Percentiles rank a stretch among this genome's conserved stretches.
These are phyloP conservation scores for Dascillus cervinus DNA, from an alignment of 2,888 invertebrate genomes.

Conservation along the genomic window DNA sequence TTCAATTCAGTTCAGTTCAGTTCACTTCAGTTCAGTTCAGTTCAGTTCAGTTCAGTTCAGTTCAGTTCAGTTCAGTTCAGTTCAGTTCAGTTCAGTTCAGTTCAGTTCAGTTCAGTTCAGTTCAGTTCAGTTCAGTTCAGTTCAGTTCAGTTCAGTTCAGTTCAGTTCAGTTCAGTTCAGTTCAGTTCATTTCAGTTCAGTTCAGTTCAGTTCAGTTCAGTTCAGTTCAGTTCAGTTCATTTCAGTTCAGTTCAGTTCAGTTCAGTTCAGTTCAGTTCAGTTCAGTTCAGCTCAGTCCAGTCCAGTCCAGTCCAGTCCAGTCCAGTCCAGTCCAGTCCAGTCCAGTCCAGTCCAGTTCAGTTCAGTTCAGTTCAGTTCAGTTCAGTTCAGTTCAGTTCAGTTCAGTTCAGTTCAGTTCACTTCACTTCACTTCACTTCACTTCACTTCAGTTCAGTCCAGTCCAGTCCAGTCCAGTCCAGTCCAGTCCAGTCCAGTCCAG, in stretches of 20 bases:
- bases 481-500: slow-evolving; percentile 2
- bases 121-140: background rate
- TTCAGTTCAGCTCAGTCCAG: background rate
- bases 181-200: background rate
- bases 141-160: background rate
- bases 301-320: slow-evolving; percentile 2
- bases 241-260: background rate
- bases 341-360: slow-evolving; percentile 1
- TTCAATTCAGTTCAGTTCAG: no score
- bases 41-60: no score
- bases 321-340: slow-evolving; percentile 2
- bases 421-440: background rate
- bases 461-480: slow-evolving; percentile 2
- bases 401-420: background rate
- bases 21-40: no score
- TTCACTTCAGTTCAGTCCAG: background rate
- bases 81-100: no score
- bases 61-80: no score
- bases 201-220: background rate
- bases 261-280: background rate
- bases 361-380: background rate
- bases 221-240: background rate
- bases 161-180: background rate
- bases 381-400: background rate
- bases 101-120: no score